Evolutionary conservation across 2,113 vertebrate species (phyloP).

Genomic region (Oncorhynchus kisutch): DNA sequence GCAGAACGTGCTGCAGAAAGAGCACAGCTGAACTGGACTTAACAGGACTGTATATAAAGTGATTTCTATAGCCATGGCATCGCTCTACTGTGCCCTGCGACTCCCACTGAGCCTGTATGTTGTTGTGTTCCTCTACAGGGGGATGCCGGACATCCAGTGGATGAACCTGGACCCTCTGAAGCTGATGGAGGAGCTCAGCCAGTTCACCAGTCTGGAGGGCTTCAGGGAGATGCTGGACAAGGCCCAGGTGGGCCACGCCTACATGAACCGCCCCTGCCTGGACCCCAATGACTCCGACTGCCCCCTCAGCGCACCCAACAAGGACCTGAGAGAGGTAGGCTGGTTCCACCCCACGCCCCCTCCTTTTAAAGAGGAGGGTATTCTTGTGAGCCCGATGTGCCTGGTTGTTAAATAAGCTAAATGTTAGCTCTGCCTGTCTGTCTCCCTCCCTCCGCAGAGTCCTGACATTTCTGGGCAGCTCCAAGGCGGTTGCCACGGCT

Average conservation of each 20-base stretch:
- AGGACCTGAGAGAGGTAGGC: constrained; percentile 72
- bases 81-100: not conserved
- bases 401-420: too few relatives aligned
- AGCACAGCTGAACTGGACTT: too few relatives aligned
- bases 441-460: constrained; percentile 67
- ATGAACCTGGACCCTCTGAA: constrained; percentile 95
- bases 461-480: constrained; percentile 83
- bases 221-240: constrained; percentile 96
- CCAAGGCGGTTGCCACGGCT: constrained; percentile 91
- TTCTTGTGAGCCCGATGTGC: too few relatives aligned
- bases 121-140: constrained; percentile 71
- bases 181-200: constrained; percentile 92
- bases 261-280: constrained; percentile 93
- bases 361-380: not conserved
- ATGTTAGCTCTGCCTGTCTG: not conserved
- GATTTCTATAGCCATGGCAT: constrained; percentile 21
- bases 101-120: not conserved
- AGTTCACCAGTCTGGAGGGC: constrained; percentile 91
- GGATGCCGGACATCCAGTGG: constrained; percentile 96
- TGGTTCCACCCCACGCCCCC: not conserved
- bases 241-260: constrained; percentile 96
- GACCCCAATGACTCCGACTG: constrained; percentile 87
- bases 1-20: too few relatives aligned
- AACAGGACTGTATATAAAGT: too few relatives aligned
- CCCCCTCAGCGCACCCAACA: constrained; percentile 90